Evolutionary conservation across 2,113 vertebrate species (phyloP).

Genomic region (Beaufortia kweichowensis): DNA sequence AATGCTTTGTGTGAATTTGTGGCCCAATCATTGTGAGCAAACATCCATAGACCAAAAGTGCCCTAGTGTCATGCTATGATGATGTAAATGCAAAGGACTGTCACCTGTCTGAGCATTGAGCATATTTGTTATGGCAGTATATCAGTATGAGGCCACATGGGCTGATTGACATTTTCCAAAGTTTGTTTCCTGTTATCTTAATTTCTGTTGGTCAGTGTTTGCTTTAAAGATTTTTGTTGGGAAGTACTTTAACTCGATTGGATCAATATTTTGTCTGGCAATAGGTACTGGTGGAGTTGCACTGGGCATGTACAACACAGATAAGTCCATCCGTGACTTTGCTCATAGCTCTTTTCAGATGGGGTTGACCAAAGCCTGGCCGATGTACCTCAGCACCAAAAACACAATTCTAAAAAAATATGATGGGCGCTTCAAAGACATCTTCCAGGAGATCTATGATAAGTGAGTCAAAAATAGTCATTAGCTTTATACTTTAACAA

Average conservation of each 20-base stretch:
- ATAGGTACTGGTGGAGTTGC: conserved; percentile 90
- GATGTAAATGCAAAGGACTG: background rate
- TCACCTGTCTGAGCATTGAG: background rate
- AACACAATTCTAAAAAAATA: conserved; percentile 99
- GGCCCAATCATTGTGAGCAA: background rate
- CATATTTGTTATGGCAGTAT: conserved; percentile 32
- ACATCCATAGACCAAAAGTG: background rate
- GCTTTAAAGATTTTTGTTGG: background rate
- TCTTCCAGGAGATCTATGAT: conserved; percentile 98
- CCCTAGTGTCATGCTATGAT: background rate
- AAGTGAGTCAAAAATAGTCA: conserved; percentile 74
- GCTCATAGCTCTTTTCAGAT: conserved; percentile 98
- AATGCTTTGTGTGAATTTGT: background rate
- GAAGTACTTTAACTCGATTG: background rate
- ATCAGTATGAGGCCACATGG: background rate
- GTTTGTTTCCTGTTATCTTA: too few relatives aligned
- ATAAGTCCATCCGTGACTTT: conserved; percentile 91
- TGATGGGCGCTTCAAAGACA: conserved; percentile 95
- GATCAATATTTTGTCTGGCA: background rate
- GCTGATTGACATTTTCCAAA: background rate
- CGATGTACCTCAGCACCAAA: conserved; percentile 97
- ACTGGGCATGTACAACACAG: conserved; percentile 97
- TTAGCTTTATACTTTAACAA: too few relatives aligned
- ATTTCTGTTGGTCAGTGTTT: background rate
- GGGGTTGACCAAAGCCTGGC: conserved; percentile 86